Evolutionary conservation across 2,888 invertebrate species (phyloP).

Genomic region (Petrolisthes manimaculis): DNA sequence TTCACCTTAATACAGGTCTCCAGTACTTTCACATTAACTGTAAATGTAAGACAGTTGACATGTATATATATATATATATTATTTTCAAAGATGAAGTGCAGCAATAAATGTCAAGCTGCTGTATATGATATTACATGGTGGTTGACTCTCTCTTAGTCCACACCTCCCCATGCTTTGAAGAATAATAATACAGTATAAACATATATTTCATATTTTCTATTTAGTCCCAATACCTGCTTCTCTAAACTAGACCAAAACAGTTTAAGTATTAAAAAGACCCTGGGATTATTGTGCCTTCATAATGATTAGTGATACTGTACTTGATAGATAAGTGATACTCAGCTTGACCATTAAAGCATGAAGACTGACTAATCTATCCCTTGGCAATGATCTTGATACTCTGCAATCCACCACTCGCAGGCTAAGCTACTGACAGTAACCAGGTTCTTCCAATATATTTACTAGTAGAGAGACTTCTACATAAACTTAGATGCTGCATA

Average conservation of each 20-base stretch:
- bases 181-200: neutral
- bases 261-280: neutral
- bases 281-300: neutral
- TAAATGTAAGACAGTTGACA: neutral
- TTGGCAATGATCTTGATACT: constrained; percentile 13
- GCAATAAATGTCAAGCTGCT: too few species aligned
- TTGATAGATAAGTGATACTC: neutral
- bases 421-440: constrained; percentile 14
- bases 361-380: constrained; percentile 18
- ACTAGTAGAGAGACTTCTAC: constrained; percentile 39
- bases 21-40: neutral
- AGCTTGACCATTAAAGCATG: constrained; percentile 7
- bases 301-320: neutral
- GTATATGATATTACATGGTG: too few species aligned
- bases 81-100: too few species aligned
- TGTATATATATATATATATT: too few species aligned
- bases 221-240: neutral
- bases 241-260: neutral
- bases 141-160: too few species aligned
- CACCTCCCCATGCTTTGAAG: too few species aligned
- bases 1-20: constrained; percentile 19
- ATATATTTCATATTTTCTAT: neutral
- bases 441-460: constrained; percentile 28
- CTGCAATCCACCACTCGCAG: constrained; percentile 14
- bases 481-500: constrained; percentile 41